Base-by-base conservation (phyloP, 2,797 vertebrate species). In the Corythornis leucogaster region DNA sequence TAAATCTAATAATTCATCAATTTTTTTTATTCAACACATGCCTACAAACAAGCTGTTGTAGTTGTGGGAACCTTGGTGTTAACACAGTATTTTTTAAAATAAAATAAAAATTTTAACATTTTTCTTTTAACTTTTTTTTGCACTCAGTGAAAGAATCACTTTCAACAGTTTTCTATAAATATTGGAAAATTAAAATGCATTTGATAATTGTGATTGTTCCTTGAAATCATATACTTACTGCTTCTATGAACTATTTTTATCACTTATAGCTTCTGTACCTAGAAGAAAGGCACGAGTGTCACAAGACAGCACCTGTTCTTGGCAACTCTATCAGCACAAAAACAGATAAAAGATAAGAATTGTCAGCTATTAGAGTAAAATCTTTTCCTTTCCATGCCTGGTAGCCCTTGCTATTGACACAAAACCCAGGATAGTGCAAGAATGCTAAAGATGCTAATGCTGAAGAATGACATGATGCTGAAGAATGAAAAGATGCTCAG, bases 391-490 rank as follows among this genome's bases (percentile, higher is more conserved):
- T 64, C n/a, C 7, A 0, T 6, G 1, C 57, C 53, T 84, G 42
- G 33, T 77, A 26, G 61, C 26, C 57, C 17, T 59, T 26, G 30
- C 26, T 22, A 18, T 58, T 77, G 42, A 50, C 26, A 76, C 4
- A 78, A 68, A 77, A 74, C 51, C 19, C 43, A 64, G 33, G 43
- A 71, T 20, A 26, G 11, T 48, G 38, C 43, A 57, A 43, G 50
- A 85, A 68, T 15, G 20, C 20, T n/a, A 11, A 42, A 67, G 54
- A 43, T 42, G 28, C 18, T 58, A 35, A 35, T 8, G 43, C 25
- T 43, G 4, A 55, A 62, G 50, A 71, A 42, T 3, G 20, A 15
- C 28, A 16, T 0, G 0, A 21, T 0, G 1, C 15, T 46, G 5
- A 54, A 38, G 58, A 74, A 35, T 2, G 12, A 76, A 8, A 46